These are phyloP conservation scores for Meandrusa payeni DNA, from an alignment of 2,888 invertebrate species.

Conservation along the genomic window DNA sequence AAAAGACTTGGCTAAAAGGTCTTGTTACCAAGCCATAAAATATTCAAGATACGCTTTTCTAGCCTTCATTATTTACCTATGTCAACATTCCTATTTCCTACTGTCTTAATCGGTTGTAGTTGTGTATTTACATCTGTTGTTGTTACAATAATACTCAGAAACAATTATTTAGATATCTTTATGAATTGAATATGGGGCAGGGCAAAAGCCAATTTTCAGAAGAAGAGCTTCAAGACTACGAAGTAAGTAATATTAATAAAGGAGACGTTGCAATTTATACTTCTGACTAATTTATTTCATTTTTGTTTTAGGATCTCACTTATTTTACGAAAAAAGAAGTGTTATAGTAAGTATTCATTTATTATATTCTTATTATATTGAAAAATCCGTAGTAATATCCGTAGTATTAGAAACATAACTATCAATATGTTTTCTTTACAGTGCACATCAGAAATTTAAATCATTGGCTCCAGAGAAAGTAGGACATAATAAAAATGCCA, in stretches of 20 bases:
- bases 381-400: too few relatives aligned
- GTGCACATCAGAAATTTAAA: constrained; percentile 95
- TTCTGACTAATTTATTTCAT: constrained; percentile 12
- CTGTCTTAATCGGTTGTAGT: too few relatives aligned
- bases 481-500: constrained; percentile 92
- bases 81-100: too few relatives aligned
- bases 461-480: constrained; percentile 94
- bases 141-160: too few relatives aligned
- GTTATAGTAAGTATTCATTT: constrained; percentile 85
- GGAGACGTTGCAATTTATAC: too few relatives aligned
- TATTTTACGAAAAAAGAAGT: constrained; percentile 97
- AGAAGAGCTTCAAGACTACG: constrained; percentile 94
- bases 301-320: constrained; percentile 88
- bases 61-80: background rate
- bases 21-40: too few relatives aligned
- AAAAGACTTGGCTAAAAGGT: background rate
- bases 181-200: constrained; percentile 85
- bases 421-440: constrained; percentile 44
- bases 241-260: constrained; percentile 83
- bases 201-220: constrained; percentile 92
- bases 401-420: too few relatives aligned
- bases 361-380: constrained; percentile 4
- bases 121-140: background rate
- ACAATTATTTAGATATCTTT: too few relatives aligned
- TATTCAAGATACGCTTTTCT: too few relatives aligned